Base-by-base conservation (phyloP, 2,113 vertebrate species). In the Chloroceryle aenea region DNA sequence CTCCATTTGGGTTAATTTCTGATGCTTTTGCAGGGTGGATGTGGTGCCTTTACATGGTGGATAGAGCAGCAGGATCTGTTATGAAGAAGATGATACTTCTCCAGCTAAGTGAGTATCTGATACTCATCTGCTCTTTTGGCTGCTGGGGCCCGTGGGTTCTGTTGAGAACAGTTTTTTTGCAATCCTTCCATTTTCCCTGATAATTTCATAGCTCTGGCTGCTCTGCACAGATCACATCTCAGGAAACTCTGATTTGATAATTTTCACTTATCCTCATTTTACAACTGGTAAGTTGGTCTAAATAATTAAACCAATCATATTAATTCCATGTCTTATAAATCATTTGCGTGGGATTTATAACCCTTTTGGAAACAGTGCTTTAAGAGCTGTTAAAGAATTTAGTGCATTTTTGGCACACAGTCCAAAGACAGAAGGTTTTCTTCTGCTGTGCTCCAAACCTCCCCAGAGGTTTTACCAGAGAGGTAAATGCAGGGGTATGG, bases 21-120 rank as follows among this genome's bases (percentile, higher is more conserved):
- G 38, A 66, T 93, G 12, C 11, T 63, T 94, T 90, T 92, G n/a
- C 95, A 95, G 93, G 67, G n/a, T 56, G 42, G 30, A 91, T 61
- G 40, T 38, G 32, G 36, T 68, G 52, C 32, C 62, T 90, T 30
- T 55, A 74, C 26, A 15, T 2, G 7, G 9, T 71, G 36, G 50
- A 76, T 13, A 75, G 26, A 67, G 64, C 82, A 83, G 38, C 45
- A 80, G 48, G 50, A 66, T 59, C 20, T 3, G 4, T 56, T 21
- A 8, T 27, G 59, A 93, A 68, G 72, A 85, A 87, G 90, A 79
- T 36, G 25, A 14, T 58, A 34, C 66, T 90, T 59, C 63, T 63
- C 29, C 43, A 55, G 71, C 34, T 62, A 52, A 69, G 82, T 80
- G 72, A 96, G 50, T 92, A 59, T 53, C 27, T 89, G 68, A 47